Conservation (phyloP, 2,888 invertebrate species). For the Julus scandinavius region DNA sequence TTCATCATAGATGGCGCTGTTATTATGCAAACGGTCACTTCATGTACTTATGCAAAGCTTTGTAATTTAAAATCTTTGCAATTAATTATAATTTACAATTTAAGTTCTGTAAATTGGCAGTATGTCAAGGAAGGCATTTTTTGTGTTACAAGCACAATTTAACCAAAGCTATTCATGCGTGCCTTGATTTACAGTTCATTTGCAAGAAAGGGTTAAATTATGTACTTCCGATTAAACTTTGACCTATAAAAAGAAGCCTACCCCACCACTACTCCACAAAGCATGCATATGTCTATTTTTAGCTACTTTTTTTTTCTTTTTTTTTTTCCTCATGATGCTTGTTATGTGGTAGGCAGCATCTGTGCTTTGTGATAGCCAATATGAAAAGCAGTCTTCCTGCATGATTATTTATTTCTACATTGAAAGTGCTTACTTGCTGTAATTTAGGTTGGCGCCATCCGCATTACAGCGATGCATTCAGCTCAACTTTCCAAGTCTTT, state of each 20-base stretch:
- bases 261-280: background rate
- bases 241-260: background rate
- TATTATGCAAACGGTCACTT: too few species aligned
- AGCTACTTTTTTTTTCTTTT: background rate
- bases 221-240: background rate
- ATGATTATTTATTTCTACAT: background rate
- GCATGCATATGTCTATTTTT: background rate
- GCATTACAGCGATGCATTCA: background rate
- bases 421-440: background rate
- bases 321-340: background rate
- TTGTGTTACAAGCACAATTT: too few species aligned
- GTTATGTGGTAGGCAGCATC: slow-evolving; percentile 11
- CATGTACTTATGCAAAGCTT: too few species aligned
- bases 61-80: too few species aligned
- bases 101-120: too few species aligned
- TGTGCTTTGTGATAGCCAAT: background rate
- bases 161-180: background rate
- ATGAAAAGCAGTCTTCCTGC: background rate
- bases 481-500: background rate
- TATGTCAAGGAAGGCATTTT: too few species aligned
- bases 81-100: too few species aligned
- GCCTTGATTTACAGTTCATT: background rate
- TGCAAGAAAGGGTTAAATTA: background rate
- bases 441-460: background rate
- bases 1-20: too few species aligned